Evolutionary conservation across 2,797 vertebrate species (phyloP), one percentile per base, ranked within the genome.

Genomic region (Rhabdomys pumilio): DNA sequence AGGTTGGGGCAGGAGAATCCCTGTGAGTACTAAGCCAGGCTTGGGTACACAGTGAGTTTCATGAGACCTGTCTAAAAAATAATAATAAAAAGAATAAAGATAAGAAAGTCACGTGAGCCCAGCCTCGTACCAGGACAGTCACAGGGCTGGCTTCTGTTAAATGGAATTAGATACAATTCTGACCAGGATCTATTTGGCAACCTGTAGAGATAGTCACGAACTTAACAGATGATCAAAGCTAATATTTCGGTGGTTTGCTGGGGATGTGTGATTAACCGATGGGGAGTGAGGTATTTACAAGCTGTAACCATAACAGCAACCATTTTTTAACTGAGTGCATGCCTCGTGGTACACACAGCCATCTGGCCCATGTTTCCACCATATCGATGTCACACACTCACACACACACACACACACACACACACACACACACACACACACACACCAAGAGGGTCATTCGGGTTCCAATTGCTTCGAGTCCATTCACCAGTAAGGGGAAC

Each of bases 301-400:
- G 63, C 47, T 26, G 0, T 50, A 81, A 77, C 41, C 53, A 22
- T 26, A 55, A 55, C 6, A 19, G 17, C 29, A n/a, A 38, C 38
- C 20, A 55, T 41, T 67, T 87, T 86, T 73, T 80, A 69, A 10
- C 15, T 44, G 55, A 59, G n/a, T 15, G 59, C 19, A 31, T 4
- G 53, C 7, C 63, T 55, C 20, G 0, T 1, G n/a, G 3, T 0
- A 13, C 24, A 72, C 12, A 13, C 0, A 12, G 15, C 31, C 29
- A 14, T 14, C 34, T 15, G 72, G 55, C 55, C 31, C 5, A 17
- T 0, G 15, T 31, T 44, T 73, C 69, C 24, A 9, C 9, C 53
- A 57, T 3, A 15, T 61, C 19, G 8, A 69, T 91, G 10, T 11
- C 50, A 47, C 47, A 44, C 44, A 44, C 57, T 6, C 57, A 10